Evolutionary conservation across 2,888 invertebrate species (phyloP).

Genomic region (Phengaris alcon): DNA sequence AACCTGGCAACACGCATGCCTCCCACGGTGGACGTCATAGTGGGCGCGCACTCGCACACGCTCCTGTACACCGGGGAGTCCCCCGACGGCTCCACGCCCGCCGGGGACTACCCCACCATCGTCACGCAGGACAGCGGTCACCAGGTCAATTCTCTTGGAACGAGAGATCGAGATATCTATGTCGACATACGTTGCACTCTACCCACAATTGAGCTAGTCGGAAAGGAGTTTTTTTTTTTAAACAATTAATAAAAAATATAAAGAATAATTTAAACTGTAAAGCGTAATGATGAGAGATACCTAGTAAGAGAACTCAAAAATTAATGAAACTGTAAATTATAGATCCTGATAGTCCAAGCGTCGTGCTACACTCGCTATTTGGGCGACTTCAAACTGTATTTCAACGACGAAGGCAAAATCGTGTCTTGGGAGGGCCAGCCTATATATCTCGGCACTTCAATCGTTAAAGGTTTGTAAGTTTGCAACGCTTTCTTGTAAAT

Average conservation of each 20-base stretch:
- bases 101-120: conserved; percentile 85
- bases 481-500: no score
- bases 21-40: conserved; percentile 86
- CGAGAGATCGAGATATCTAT: conserved; percentile 1
- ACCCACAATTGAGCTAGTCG: no score
- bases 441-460: conserved; percentile 80
- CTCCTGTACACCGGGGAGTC: conserved; percentile 82
- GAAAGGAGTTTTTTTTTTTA: no score
- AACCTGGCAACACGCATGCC: conserved; percentile 82
- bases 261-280: no score
- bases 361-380: conserved; percentile 87
- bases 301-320: no score
- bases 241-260: no score
- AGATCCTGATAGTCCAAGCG: conserved; percentile 85
- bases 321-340: conserved; percentile 9
- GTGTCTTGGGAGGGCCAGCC: conserved; percentile 85
- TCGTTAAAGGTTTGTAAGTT: conserved; percentile 79
- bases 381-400: conserved; percentile 85
- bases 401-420: conserved; percentile 84
- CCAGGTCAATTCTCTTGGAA: conserved; percentile 47
- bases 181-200: no score
- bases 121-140: conserved; percentile 77
- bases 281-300: no score
- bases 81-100: conserved; percentile 78
- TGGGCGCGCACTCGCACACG: conserved; percentile 92